Evolutionary conservation across 2,888 invertebrate genomes (phyloP), one percentile per base, ranked within the genome.

Genomic region (Cinara cedri): DNA sequence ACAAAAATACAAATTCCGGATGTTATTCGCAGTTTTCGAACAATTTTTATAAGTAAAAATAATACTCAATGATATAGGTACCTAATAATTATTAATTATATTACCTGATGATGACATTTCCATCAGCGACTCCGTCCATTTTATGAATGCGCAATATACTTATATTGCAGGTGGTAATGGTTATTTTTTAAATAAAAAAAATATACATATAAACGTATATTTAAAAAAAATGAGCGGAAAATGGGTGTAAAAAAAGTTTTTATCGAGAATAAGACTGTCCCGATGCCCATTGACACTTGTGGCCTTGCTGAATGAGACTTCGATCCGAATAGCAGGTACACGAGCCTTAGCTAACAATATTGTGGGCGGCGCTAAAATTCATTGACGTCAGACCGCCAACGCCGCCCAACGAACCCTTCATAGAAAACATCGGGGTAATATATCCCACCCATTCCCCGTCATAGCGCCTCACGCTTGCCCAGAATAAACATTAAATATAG

Each of bases 271-370:
- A 24, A 70, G 68, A 78, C 68, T 26, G 24, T 60, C 11, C 70
- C 78, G 70, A 34, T 46, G 34, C 42, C 70, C 78, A 70, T 78
- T 78, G 78, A 78, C 78, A 78, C 78, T 78, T 78, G 78, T 78
- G 78, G 78, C 78, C 78, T 78, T 60, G 78, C 78, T 78, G 78
- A 78, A 78, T 78, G 78, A 78, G 78, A 78, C 68, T 78, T 78
- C 68, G 78, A 78, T 78, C 57, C 68, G 51, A 21, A 70, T 49
- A 78, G 78, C 60, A 62, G 70, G 78, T 62, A 70, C 3, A 3
- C 78, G 78, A 68, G 78, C 78, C 51, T 76, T 49, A 34, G 68
- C 49, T 49, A 21, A 4, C 34, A 34, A 34, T 19, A 51, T 54
- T 75, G 65, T 78, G 78, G 78, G 78, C 78, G 78, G 78, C 24